Conservation (phyloP, 2,797 vertebrate species). For the Bucorvus abyssinicus region DNA sequence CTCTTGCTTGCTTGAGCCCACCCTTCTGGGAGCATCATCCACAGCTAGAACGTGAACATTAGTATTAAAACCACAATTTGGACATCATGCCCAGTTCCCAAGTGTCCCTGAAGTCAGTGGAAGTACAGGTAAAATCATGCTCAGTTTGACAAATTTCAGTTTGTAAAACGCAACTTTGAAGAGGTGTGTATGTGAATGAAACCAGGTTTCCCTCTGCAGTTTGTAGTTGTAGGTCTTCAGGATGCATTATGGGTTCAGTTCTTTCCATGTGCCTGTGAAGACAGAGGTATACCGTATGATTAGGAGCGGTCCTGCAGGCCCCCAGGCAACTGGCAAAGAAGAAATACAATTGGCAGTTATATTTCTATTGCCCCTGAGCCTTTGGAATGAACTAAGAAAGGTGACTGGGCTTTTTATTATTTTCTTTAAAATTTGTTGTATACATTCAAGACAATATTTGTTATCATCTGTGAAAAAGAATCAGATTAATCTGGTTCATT, state of each 20-base stretch:
- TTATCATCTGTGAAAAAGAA: background rate
- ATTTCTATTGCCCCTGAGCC: background rate
- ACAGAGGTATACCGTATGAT: background rate
- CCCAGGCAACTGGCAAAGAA: background rate
- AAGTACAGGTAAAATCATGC: background rate
- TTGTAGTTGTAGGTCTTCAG: background rate
- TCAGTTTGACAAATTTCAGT: background rate
- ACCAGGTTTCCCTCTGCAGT: background rate
- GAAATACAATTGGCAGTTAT: background rate
- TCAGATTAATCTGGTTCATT: background rate
- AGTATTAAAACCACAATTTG: background rate
- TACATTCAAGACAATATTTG: background rate
- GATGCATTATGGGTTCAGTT: background rate
- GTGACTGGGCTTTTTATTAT: background rate
- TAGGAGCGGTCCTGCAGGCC: background rate
- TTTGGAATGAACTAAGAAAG: background rate
- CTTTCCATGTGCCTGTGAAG: background rate
- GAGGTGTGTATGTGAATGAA: background rate
- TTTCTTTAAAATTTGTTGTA: background rate
- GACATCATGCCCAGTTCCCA: background rate
- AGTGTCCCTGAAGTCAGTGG: background rate
- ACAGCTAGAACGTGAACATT: rapidly evolving
- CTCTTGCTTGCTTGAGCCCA: background rate
- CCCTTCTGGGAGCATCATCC: background rate
- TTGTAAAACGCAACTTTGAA: background rate